Evolutionary conservation across 2,888 invertebrate species (phyloP).

Genomic region (Apodemia duryi): DNA sequence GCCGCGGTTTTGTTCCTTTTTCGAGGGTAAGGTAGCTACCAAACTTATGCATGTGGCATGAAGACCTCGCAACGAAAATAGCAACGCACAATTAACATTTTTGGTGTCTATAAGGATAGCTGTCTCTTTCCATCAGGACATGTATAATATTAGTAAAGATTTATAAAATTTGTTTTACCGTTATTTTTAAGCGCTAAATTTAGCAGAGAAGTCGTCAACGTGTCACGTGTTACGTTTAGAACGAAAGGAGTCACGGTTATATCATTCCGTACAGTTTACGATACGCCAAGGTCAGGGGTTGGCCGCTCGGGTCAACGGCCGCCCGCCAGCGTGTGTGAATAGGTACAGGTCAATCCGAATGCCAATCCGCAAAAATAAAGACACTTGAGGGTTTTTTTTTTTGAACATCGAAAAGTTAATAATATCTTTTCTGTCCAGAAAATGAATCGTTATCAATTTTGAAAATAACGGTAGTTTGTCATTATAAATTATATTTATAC

Average conservation of each 20-base stretch:
- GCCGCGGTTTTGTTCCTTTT: no score
- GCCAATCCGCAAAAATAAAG: conserved; percentile 11
- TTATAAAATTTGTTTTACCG: no score
- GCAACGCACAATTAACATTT: no score
- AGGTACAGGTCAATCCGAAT: conserved; percentile 47
- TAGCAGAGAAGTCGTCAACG: conserved; percentile 1
- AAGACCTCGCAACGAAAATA: no score
- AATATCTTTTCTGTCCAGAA: neutral
- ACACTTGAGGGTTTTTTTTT: neutral
- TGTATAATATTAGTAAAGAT: no score
- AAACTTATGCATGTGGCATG: no score
- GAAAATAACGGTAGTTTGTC: no score
- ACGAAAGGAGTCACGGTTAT: conserved; percentile 42
- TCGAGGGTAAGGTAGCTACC: no score
- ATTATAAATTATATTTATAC: no score
- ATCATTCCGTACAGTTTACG: conserved; percentile 67
- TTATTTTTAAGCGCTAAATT: neutral
- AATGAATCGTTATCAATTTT: neutral
- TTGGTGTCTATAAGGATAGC: no score
- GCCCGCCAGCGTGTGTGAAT: conserved; percentile 54
- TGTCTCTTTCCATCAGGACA: no score
- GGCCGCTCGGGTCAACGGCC: conserved; percentile 71
- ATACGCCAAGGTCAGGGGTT: conserved; percentile 77
- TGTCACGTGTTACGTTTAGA: conserved; percentile 15
- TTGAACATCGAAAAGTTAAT: neutral